Conservation (phyloP, 2,888 invertebrate genomes). For the Troides helena region DNA sequence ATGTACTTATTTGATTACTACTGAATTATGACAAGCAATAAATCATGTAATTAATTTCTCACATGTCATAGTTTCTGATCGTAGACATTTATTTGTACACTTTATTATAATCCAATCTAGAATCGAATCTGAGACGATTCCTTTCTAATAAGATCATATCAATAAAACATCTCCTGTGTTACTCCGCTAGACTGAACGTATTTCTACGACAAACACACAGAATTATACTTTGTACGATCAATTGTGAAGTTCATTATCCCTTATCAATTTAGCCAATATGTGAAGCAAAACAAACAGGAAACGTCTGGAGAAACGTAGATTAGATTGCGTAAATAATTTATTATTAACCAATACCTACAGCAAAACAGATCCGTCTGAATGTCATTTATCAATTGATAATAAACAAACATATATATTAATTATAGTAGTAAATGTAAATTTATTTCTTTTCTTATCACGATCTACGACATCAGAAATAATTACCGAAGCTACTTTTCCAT, state of each 20-base stretch:
- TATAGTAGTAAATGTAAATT: not conserved
- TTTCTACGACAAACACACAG: constrained; percentile 28
- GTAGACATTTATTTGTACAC: constrained; percentile 2
- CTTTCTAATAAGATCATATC: constrained; percentile 30
- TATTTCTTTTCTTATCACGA: not conserved
- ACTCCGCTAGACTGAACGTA: constrained; percentile 21
- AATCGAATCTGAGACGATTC: constrained; percentile 32
- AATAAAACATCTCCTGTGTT: constrained; percentile 32
- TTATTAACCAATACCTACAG: not conserved
- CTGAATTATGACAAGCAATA: not conserved
- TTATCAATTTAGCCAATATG: constrained; percentile 16
- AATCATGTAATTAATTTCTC: not conserved
- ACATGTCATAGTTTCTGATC: not conserved
- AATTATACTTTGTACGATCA: constrained; percentile 29
- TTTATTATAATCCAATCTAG: constrained; percentile 21
- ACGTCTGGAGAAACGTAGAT: constrained; percentile 19
- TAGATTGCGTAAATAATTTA: constrained; percentile 11
- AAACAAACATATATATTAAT: not conserved
- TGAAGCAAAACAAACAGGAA: constrained; percentile 21
- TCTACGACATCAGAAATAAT: too few species aligned
- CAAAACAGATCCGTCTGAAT: not conserved
- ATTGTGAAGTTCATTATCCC: constrained; percentile 30
- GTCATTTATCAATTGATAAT: not conserved
- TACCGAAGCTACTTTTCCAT: too few species aligned
- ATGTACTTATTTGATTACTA: not conserved